These are phyloP conservation scores for Aldabrachelys gigantea DNA, from an alignment of 2,113 vertebrate species.

Conservation along the genomic window DNA sequence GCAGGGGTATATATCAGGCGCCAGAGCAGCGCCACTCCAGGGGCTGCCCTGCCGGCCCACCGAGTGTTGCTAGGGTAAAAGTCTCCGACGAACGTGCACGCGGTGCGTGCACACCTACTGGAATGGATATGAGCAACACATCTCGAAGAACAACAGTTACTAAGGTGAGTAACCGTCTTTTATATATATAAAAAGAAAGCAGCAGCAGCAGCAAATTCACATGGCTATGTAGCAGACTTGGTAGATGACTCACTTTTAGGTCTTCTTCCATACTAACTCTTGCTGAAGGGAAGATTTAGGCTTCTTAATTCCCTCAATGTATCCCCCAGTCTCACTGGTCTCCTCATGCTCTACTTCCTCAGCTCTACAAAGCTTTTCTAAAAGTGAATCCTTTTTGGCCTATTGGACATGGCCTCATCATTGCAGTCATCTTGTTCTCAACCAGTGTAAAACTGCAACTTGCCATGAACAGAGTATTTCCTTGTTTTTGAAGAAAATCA, in stretches of 20 bases:
- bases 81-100: too few relatives aligned
- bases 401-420: not conserved
- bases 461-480: not conserved
- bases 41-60: too few relatives aligned
- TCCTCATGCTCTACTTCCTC: not conserved
- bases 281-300: not conserved
- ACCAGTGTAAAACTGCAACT: too few relatives aligned
- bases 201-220: not conserved
- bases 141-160: too few relatives aligned
- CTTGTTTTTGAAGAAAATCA: not conserved
- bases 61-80: too few relatives aligned
- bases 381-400: not conserved
- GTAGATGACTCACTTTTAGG: not conserved
- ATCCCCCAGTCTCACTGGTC: not conserved
- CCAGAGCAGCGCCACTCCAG: too few relatives aligned
- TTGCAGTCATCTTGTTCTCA: not conserved
- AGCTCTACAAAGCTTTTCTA: not conserved
- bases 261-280: not conserved
- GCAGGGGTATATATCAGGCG: too few relatives aligned
- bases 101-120: too few relatives aligned
- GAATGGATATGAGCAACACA: too few relatives aligned
- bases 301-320: not conserved
- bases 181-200: not conserved
- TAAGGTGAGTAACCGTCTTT: too few relatives aligned
- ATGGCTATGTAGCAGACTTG: not conserved